These are phyloP conservation scores for Ceratoteleas bidentatus DNA, from an alignment of 1,140 invertebrate genomes.

Conservation along the genomic window DNA sequence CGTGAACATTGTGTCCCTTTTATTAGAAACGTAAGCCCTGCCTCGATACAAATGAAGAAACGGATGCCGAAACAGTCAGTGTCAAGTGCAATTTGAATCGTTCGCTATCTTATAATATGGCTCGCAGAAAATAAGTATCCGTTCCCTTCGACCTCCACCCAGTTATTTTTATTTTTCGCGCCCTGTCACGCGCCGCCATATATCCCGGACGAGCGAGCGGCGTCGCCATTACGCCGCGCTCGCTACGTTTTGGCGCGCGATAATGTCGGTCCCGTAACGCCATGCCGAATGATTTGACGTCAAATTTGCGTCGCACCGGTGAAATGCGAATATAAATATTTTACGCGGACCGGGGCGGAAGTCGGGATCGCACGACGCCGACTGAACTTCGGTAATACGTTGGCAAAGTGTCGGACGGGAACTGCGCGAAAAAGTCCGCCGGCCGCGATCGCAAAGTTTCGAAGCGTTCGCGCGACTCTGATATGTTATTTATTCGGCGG, in stretches of 20 bases:
- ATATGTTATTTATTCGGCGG: constrained; percentile 50
- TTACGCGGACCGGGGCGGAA: constrained; percentile 22
- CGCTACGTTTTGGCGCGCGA: constrained; percentile 31
- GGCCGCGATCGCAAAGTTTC: constrained; percentile 32
- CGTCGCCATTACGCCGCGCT: constrained; percentile 35
- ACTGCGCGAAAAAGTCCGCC: constrained; percentile 25
- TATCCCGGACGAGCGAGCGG: constrained; percentile 67
- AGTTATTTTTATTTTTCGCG: constrained; percentile 74
- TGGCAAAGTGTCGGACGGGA: constrained; percentile 5
- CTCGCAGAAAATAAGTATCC: constrained; percentile 35
- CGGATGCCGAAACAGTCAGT: constrained; percentile 35
- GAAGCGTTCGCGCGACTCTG: constrained; percentile 14
- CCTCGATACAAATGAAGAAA: constrained; percentile 25
- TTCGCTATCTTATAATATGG: constrained; percentile 34
- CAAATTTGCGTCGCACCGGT: constrained; percentile 31
- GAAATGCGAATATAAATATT: constrained; percentile 52
- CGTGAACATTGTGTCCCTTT: background rate
- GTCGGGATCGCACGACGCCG: constrained; percentile 3
- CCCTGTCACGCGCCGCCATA: constrained; percentile 70
- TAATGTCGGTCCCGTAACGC: constrained; percentile 26
- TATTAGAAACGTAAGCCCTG: constrained; percentile 1
- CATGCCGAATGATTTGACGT: constrained; percentile 42
- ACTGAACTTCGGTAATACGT: constrained; percentile 23
- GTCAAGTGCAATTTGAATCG: constrained; percentile 37
- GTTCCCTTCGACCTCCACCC: constrained; percentile 1